A percentile compares a stretch with the other conserved stretches of the same genome.
These are phyloP conservation scores for Semibalanus balanoides DNA, from an alignment of 1,140 invertebrate species.

Conservation along the genomic window DNA sequence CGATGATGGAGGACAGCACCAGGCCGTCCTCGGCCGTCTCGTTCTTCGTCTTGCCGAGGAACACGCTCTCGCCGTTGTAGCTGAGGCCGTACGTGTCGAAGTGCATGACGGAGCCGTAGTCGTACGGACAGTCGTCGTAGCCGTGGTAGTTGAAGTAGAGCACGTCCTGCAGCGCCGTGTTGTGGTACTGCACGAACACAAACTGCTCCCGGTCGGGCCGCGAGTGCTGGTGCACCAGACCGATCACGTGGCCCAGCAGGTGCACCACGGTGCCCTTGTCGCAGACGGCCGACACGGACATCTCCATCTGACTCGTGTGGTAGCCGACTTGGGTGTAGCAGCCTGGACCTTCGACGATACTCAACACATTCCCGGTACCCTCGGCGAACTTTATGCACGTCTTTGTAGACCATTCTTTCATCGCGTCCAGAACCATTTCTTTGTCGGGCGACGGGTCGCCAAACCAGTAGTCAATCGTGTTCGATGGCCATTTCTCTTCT, in stretches of 20 bases:
- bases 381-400: not conserved
- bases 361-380: not conserved
- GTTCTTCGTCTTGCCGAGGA: constrained; percentile 10
- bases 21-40: not conserved
- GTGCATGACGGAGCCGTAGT: constrained; percentile 22
- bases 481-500: not conserved
- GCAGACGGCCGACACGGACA: constrained; percentile 51
- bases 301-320: constrained; percentile 10
- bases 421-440: not conserved
- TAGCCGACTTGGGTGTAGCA: not conserved
- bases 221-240: constrained; percentile 32
- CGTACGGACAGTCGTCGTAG: constrained; percentile 20
- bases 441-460: not conserved
- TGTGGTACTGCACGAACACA: constrained; percentile 25
- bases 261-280: constrained; percentile 33
- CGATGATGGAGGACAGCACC: not conserved
- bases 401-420: not conserved
- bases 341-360: not conserved
- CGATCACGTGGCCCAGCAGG: constrained; percentile 29
- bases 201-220: constrained; percentile 30
- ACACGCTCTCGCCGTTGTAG: constrained; percentile 42
- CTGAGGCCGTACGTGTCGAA: constrained; percentile 17
- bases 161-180: constrained; percentile 17
- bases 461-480: not conserved
- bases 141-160: constrained; percentile 10